Conservation (phyloP, 2,113 vertebrate genomes). For the Dipodomys stephensi region DNA sequence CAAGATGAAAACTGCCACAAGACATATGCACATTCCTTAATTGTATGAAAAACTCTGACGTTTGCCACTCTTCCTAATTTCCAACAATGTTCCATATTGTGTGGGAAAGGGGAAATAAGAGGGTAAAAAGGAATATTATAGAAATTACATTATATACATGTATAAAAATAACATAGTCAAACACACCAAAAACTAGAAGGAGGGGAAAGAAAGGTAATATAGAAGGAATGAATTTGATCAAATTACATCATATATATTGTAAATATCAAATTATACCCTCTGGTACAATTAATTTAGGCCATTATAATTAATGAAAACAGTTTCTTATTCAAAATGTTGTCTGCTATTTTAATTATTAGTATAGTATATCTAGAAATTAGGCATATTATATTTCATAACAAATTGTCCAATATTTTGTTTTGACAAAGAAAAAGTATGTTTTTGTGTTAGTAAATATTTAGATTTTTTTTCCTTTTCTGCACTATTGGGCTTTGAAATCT, state of each 20-base stretch:
- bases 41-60: neutral
- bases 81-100: neutral
- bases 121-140: too few species aligned
- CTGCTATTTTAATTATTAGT: neutral
- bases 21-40: neutral
- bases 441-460: neutral
- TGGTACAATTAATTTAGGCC: too few species aligned
- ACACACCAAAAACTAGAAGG: too few species aligned
- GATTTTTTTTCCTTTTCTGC: neutral
- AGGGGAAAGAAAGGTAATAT: too few species aligned
- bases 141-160: too few species aligned
- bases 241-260: too few species aligned
- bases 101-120: neutral
- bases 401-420: slow-evolving; percentile 14
- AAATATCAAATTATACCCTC: too few species aligned
- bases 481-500: too few species aligned
- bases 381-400: neutral
- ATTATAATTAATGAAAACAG: too few species aligned
- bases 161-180: too few species aligned
- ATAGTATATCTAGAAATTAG: neutral
- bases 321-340: neutral
- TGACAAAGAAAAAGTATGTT: neutral
- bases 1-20: neutral
- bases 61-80: neutral
- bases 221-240: too few species aligned